Percentiles rank a stretch among this genome's conserved stretches.
Evolutionary conservation across 2,113 vertebrate genomes (phyloP).

Genomic region (Phyllostomus discolor): DNA sequence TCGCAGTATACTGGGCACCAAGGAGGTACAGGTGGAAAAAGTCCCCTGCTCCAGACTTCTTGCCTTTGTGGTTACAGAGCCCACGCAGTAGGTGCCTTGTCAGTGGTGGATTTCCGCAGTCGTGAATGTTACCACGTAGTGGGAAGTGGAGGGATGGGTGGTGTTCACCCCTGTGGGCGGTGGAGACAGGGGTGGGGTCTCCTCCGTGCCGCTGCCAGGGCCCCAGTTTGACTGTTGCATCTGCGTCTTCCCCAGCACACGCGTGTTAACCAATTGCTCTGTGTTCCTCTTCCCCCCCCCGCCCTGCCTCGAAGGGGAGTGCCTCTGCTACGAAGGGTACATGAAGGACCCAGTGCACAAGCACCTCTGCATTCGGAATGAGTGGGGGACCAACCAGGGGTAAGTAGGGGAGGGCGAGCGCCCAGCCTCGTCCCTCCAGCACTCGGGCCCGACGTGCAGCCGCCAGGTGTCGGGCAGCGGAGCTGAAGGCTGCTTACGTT

Average conservation of each 20-base stretch:
- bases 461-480: fast-evolving
- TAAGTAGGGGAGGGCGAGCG: conserved; percentile 78
- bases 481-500: not conserved
- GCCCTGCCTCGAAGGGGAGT: conserved; percentile 86
- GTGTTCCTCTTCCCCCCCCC: not conserved
- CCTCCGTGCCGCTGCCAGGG: not conserved
- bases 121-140: not conserved
- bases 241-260: not conserved
- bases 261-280: not conserved
- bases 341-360: conserved; percentile 98
- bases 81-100: not conserved
- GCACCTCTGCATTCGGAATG: conserved; percentile 97
- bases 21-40: not conserved
- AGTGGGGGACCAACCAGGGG: conserved; percentile 99
- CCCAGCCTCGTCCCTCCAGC: not conserved
- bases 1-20: not conserved
- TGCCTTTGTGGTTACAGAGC: not conserved
- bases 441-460: fast-evolving
- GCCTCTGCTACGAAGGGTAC: conserved; percentile 96
- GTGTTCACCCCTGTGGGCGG: not conserved
- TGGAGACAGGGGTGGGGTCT: not conserved
- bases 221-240: not conserved
- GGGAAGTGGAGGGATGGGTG: not conserved
- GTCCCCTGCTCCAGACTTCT: not conserved
- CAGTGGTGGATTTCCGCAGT: not conserved